Conservation (phyloP, 2,888 invertebrate species). For the Opisthograptis luteolata region DNA sequence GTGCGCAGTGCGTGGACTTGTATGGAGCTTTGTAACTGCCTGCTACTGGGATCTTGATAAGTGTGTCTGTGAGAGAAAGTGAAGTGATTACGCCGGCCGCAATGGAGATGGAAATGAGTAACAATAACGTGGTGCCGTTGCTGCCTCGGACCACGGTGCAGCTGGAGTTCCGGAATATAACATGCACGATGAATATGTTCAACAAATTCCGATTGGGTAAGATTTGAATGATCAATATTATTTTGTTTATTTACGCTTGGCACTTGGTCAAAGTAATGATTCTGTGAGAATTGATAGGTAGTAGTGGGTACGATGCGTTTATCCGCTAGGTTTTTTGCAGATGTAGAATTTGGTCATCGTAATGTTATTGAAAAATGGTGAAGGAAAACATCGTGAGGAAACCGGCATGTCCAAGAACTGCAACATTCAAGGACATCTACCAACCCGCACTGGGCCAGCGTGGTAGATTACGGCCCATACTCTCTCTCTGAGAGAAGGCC, state of each 20-base stretch:
- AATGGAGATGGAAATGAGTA: constrained; percentile 57
- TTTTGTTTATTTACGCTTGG: neutral
- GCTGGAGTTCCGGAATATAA: constrained; percentile 87
- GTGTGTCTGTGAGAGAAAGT: constrained; percentile 40
- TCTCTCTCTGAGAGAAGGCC: too few species aligned
- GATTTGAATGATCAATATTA: constrained; percentile 48
- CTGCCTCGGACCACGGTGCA: constrained; percentile 85
- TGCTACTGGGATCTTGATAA: constrained; percentile 9
- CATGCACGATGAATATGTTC: constrained; percentile 85
- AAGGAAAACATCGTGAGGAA: too few species aligned
- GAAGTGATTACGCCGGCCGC: constrained; percentile 57
- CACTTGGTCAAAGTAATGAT: neutral
- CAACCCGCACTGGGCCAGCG: too few species aligned
- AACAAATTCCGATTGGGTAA: constrained; percentile 85
- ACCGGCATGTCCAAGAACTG: too few species aligned
- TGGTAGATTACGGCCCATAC: too few species aligned
- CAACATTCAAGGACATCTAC: too few species aligned
- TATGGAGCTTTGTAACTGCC: constrained; percentile 1
- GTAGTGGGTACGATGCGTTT: too few species aligned
- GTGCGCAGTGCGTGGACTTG: constrained; percentile 8
- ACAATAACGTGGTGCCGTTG: constrained; percentile 75
- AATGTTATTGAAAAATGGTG: too few species aligned
- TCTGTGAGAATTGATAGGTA: too few species aligned
- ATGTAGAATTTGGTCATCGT: too few species aligned
- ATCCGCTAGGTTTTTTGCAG: too few species aligned